These are phyloP conservation scores for Panonychus citri DNA, from an alignment of 1,140 invertebrate species.

Conservation along the genomic window DNA sequence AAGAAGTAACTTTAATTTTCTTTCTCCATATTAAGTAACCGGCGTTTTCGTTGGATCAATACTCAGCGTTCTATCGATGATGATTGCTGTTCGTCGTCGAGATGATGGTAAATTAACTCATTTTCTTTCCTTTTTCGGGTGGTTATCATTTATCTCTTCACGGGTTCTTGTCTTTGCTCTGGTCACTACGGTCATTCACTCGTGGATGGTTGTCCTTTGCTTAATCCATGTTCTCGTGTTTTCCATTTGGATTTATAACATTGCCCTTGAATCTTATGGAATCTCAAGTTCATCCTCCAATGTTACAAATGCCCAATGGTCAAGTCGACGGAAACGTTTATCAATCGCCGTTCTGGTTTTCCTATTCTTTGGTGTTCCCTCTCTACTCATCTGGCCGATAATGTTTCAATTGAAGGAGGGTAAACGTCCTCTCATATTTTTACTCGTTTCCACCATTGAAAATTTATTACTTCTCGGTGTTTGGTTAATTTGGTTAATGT, in stretches of 20 bases:
- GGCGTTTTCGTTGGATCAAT: constrained; percentile 13
- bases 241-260: constrained; percentile 12
- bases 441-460: constrained; percentile 12
- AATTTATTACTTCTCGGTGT: constrained; percentile 11
- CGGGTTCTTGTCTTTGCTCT: constrained; percentile 14
- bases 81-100: constrained; percentile 14
- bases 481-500: constrained; percentile 10
- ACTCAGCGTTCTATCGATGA: constrained; percentile 15
- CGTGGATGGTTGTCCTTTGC: constrained; percentile 9
- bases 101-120: constrained; percentile 17
- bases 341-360: constrained; percentile 11
- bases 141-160: constrained; percentile 14
- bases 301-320: too few species aligned
- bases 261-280: constrained; percentile 9
- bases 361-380: constrained; percentile 17
- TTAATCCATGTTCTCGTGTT: constrained; percentile 13
- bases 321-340: background rate
- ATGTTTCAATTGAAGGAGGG: constrained; percentile 17
- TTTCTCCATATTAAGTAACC: constrained; percentile 7
- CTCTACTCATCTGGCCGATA: constrained; percentile 17
- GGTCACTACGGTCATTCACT: constrained; percentile 10
- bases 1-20: background rate
- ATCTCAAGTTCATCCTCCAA: background rate
- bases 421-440: constrained; percentile 14
- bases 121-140: constrained; percentile 14